Evolutionary conservation across 2,888 invertebrate genomes (phyloP).

Genomic region (Teleiodes luculella): DNA sequence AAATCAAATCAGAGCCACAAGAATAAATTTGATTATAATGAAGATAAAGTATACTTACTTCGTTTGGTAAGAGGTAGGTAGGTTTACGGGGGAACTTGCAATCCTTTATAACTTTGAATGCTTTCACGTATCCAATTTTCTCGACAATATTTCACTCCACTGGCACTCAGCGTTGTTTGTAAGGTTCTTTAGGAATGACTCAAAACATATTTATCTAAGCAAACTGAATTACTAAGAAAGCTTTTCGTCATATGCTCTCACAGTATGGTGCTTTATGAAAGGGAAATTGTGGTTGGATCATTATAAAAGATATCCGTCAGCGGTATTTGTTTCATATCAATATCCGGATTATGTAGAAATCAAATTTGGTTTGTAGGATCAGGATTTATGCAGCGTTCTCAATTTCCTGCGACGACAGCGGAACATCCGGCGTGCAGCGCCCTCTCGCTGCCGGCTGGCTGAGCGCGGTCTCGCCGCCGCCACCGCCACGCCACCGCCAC

Average conservation of each 20-base stretch:
- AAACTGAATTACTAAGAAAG: constrained; percentile 41
- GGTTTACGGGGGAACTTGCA: constrained; percentile 26
- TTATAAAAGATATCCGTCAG: constrained; percentile 46
- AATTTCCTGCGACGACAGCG: constrained; percentile 76
- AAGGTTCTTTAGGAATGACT: constrained; percentile 42
- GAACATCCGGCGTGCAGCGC: constrained; percentile 66
- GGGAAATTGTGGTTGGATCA: constrained; percentile 33
- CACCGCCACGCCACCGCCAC: neutral
- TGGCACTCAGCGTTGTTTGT: constrained; percentile 48
- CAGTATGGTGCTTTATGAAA: constrained; percentile 10
- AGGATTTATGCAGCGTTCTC: constrained; percentile 76
- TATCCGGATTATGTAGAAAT: constrained; percentile 76
- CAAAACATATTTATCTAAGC: constrained; percentile 46
- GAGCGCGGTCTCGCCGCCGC: constrained; percentile 29
- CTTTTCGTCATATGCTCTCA: constrained; percentile 27
- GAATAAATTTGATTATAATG: constrained; percentile 8
- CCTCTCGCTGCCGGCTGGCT: constrained; percentile 27
- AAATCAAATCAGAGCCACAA: neutral
- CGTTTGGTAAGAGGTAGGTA: neutral
- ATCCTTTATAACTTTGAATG: constrained; percentile 50
- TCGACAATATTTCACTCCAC: constrained; percentile 63
- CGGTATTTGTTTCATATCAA: constrained; percentile 71
- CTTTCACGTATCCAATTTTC: constrained; percentile 71
- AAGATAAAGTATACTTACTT: neutral
- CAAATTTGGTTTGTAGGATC: constrained; percentile 75